Base-by-base conservation (phyloP, 2,888 invertebrate genomes). In the Drosophila tanythrix region DNA sequence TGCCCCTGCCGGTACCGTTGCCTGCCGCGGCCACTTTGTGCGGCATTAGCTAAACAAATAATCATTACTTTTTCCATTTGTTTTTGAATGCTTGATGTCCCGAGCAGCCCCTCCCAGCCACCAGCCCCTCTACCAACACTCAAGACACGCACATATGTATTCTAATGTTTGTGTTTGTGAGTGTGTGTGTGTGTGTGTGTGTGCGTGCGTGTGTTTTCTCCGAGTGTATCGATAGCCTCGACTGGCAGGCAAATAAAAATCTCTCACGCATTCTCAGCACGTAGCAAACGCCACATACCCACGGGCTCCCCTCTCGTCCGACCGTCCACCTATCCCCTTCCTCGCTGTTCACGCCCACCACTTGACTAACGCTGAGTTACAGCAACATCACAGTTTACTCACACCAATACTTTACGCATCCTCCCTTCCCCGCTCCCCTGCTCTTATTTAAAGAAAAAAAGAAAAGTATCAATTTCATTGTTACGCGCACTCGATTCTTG, bases 11-110 rank as follows among this genome's bases (percentile, higher is more conserved):
- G 35, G 27, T 11, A 10, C 2, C 21, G 5, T 38, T 56, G 21
- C 38, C 27, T 31, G 53, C 60, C 68, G 60, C 73, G 87, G 82
- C 88, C 88, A 88, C 88, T 88, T 88, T 88, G 88, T 80, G 89
- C 88, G 90, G 88, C 87, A 88, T 88, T 88, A 88, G 89, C 87
- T 90, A 90, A 89, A 80, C 88, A 90, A 90, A 88, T 88, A 88
- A 88, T 88, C 88, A 88, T 88, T 88, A 90, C 89, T 87, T 88
- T 87, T 87, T 90, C 89, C 89, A 89, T 90, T 88, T 90, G 87
- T 88, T 89, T 87, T 81, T 82, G 82, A 82, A 82, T 83, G 86
- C 80, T 74, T 79, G 82, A 80, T 85, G 77, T 74, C 75, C 70
- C 43, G 82, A 62, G 64, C 67, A 48, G 33, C 40, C 3, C 13